Conservation (phyloP, 2,113 vertebrate species). For the Tachycineta bicolor region DNA sequence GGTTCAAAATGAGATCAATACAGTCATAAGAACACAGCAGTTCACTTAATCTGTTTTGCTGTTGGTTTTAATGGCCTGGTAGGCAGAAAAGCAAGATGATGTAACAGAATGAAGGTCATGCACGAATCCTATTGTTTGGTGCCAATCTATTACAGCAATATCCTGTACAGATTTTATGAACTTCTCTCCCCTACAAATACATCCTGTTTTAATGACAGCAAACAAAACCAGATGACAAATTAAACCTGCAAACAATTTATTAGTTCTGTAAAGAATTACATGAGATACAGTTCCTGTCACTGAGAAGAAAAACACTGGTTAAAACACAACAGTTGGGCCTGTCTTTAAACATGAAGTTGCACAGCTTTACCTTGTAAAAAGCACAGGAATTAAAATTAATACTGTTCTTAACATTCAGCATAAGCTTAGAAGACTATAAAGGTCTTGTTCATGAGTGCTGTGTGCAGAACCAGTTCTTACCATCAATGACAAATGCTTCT, state of each 20-base stretch:
- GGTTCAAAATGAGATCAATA: background rate
- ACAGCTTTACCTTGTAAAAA: background rate
- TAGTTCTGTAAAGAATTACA: conserved; percentile 1
- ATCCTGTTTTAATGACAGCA: conserved; percentile 33
- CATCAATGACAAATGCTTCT: conserved; percentile 97
- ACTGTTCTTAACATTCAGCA: background rate
- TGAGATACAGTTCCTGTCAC: background rate
- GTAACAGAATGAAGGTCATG: conserved; percentile 1
- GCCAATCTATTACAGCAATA: conserved; percentile 27
- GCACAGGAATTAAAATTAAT: background rate
- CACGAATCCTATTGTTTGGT: background rate
- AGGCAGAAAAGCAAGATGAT: conserved; percentile 21
- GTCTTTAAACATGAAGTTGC: background rate
- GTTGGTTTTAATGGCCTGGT: background rate
- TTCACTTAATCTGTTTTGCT: background rate
- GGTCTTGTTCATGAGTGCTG: background rate
- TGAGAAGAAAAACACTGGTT: background rate
- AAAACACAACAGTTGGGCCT: background rate
- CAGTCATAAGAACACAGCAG: background rate
- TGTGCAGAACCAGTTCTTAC: conserved; percentile 67
- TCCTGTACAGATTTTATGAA: conserved; percentile 41
- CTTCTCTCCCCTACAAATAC: conserved; percentile 23
- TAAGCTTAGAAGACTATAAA: background rate
- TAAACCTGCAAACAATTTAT: conserved; percentile 2
- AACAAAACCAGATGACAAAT: conserved; percentile 33